Percentiles rank a stretch among this genome's conserved stretches.
phyloP scores from a whole-genome alignment of 1,140 invertebrate genomes.

The Saccostrea echinata region DNA sequence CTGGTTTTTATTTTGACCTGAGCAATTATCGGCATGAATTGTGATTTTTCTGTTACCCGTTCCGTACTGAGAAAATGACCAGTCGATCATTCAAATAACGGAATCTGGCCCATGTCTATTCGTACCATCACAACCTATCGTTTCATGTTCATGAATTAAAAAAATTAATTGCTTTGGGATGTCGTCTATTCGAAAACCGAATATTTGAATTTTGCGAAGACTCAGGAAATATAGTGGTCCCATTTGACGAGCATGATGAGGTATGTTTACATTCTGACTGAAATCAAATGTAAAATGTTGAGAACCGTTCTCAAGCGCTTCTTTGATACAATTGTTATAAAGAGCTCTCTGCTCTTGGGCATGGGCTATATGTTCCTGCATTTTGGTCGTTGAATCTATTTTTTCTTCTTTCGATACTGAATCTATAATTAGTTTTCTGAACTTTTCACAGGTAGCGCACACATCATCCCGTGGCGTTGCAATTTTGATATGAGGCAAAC shows the following conservation, averaged over 20 bases:
- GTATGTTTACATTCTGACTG: background rate
- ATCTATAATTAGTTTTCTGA: conserved; percentile 22
- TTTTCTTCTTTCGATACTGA: conserved; percentile 33
- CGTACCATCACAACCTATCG: too few relatives aligned
- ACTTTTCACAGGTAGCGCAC: conserved; percentile 34
- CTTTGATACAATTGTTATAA: background rate
- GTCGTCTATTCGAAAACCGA: background rate
- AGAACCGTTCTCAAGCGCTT: too few relatives aligned
- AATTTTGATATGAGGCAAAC: conserved; percentile 7
- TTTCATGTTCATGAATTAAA: too few relatives aligned
- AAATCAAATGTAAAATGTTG: too few relatives aligned
- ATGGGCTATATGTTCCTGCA: conserved; percentile 5
- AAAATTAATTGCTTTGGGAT: too few relatives aligned
- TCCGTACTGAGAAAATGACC: too few relatives aligned
- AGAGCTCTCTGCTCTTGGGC: conserved; percentile 12
- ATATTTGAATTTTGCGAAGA: background rate
- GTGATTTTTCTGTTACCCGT: background rate
- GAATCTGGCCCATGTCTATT: too few relatives aligned
- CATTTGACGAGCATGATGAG: conserved; percentile 26
- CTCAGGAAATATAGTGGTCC: conserved; percentile 30
- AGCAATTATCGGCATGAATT: background rate
- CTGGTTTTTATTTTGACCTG: conserved; percentile 4
- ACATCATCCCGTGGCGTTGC: conserved; percentile 33
- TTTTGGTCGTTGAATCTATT: background rate
- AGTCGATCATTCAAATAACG: too few relatives aligned